These are phyloP conservation scores for Barypeithes pellucidus DNA, from an alignment of 2,888 invertebrate genomes.

Conservation along the genomic window DNA sequence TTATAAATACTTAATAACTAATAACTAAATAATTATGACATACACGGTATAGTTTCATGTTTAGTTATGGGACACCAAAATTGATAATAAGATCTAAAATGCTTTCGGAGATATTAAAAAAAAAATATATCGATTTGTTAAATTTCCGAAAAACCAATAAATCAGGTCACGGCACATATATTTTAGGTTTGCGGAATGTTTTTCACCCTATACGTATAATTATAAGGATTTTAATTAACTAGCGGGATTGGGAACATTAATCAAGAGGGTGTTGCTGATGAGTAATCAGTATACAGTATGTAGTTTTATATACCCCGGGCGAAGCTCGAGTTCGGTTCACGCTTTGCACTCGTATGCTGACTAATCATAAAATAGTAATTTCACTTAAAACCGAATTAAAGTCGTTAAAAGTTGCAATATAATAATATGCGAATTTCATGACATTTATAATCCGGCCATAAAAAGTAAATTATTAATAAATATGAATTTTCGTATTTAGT, in stretches of 20 bases:
- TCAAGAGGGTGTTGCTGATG: conserved; percentile 68
- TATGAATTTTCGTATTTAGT: no score
- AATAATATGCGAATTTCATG: conserved; percentile 5
- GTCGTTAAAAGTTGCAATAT: conserved; percentile 15
- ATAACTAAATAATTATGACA: no score
- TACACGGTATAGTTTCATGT: no score
- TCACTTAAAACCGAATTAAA: conserved; percentile 11
- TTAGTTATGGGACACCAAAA: no score
- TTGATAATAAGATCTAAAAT: no score
- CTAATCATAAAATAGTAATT: conserved; percentile 24
- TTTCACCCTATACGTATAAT: conserved; percentile 60
- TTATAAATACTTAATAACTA: no score
- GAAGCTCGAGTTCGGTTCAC: conserved; percentile 7
- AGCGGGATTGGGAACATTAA: conserved; percentile 67
- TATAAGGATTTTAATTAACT: conserved; percentile 69
- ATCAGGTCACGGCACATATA: conserved; percentile 24
- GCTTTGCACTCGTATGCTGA: conserved; percentile 28
- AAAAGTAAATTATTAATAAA: not conserved
- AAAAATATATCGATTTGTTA: not conserved
- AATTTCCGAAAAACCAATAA: conserved; percentile 7
- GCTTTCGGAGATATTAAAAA: no score
- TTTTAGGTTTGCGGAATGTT: conserved; percentile 9
- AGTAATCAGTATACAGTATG: conserved; percentile 65
- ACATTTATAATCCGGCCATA: not conserved
- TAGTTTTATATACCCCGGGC: conserved; percentile 58